A percentile compares a stretch with the other conserved stretches of the same genome.
Evolutionary conservation across 2,797 vertebrate genomes (phyloP).

Genomic region (Anas flavirostris): DNA sequence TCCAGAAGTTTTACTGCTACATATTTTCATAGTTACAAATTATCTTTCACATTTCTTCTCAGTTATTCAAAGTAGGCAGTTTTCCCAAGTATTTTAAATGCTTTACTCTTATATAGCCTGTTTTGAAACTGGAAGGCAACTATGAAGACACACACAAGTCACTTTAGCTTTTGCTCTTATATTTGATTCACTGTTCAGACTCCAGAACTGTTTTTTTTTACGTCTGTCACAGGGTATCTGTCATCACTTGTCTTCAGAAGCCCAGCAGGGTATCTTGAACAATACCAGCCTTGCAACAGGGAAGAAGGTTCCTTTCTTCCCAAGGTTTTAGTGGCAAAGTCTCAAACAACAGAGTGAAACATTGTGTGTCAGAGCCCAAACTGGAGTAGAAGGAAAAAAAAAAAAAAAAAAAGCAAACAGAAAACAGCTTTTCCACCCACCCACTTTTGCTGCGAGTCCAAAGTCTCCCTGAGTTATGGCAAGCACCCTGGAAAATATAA

Average conservation of each 20-base stretch:
- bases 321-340: slow-evolving; percentile 27
- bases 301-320: slow-evolving; percentile 25
- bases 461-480: slow-evolving; percentile 10
- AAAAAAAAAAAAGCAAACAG: not conserved
- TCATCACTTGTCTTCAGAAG: slow-evolving; percentile 46
- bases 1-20: not conserved
- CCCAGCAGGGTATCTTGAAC: slow-evolving; percentile 36
- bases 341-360: slow-evolving; percentile 16
- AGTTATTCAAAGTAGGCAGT: not conserved
- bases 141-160: not conserved
- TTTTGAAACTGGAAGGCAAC: not conserved
- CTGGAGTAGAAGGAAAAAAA: not conserved
- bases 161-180: not conserved
- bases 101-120: not conserved
- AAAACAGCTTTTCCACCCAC: not conserved
- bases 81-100: not conserved
- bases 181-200: not conserved
- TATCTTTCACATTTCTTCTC: not conserved
- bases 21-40: not conserved
- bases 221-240: slow-evolving; percentile 27
- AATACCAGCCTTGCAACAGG: not conserved
- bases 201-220: slow-evolving; percentile 44
- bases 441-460: not conserved
- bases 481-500: slow-evolving; percentile 41
- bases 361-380: not conserved